phyloP scores from a whole-genome alignment of 2,797 vertebrate species.

The Loris lydekkerianus region DNA sequence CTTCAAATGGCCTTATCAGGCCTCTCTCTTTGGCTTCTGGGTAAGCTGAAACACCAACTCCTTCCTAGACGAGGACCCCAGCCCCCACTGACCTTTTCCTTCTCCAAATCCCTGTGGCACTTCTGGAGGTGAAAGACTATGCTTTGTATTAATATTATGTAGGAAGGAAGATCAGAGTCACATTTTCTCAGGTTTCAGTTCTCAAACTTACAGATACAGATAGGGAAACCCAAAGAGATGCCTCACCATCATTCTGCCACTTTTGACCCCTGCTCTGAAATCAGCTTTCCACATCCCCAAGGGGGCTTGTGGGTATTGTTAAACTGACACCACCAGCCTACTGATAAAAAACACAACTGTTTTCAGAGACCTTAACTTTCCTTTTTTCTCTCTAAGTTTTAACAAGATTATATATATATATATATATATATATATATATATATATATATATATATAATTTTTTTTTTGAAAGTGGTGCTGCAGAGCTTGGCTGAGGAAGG shows the following conservation, averaged over 20 bases:
- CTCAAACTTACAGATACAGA: neutral
- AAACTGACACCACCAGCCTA: too few species aligned
- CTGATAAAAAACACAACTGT: neutral
- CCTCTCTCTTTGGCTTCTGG: neutral
- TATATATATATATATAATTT: too few species aligned
- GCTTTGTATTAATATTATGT: neutral
- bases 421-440: too few species aligned
- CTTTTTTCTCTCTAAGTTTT: neutral
- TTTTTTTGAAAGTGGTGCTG: neutral
- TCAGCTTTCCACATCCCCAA: neutral
- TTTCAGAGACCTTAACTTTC: neutral
- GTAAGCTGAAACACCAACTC: neutral
- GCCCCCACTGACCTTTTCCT: neutral
- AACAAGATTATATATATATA: neutral
- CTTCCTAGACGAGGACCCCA: neutral
- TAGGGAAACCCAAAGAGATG: neutral
- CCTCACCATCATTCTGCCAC: too few species aligned
- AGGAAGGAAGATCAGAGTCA: neutral
- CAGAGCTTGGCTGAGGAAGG: neutral
- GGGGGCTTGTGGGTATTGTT: neutral
- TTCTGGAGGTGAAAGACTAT: neutral
- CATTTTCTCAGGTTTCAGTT: neutral
- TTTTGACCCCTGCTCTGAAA: neutral
- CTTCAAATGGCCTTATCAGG: neutral
- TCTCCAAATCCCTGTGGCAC: neutral